Evolutionary conservation across 2,888 invertebrate genomes (phyloP).

Genomic region (Chironomus riparius): DNA sequence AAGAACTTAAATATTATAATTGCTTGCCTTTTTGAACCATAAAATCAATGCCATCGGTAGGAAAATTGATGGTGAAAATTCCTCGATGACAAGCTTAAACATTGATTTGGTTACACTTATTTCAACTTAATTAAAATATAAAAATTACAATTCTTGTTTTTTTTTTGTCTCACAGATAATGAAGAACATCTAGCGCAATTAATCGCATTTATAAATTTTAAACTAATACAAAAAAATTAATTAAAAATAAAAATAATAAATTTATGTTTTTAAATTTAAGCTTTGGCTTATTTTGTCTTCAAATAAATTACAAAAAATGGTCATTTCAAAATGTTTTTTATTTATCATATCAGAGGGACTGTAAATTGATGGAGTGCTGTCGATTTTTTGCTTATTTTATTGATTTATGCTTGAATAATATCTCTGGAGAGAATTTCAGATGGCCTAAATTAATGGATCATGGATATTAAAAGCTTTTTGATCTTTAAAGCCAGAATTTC

Average conservation of each 20-base stretch:
- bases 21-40: no score
- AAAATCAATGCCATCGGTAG: no score
- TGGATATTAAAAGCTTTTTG: no score
- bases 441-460: no score
- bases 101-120: no score
- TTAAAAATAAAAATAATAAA: background rate
- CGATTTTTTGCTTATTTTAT: no score
- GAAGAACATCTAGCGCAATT: conserved; percentile 20
- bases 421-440: background rate
- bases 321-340: background rate
- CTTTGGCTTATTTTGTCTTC: conserved; percentile 25
- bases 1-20: no score
- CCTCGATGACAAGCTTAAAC: no score
- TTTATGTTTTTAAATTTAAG: conserved; percentile 7
- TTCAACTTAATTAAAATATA: background rate
- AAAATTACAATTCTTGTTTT: background rate
- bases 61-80: no score
- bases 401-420: no score
- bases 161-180: conserved; percentile 17
- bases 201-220: background rate
- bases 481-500: no score
- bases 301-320: conserved; percentile 19
- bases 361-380: no score
- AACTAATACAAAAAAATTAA: background rate
- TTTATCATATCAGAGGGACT: background rate